Conservation (phyloP, 2,888 invertebrate species). For the Trachelus stipa region DNA sequence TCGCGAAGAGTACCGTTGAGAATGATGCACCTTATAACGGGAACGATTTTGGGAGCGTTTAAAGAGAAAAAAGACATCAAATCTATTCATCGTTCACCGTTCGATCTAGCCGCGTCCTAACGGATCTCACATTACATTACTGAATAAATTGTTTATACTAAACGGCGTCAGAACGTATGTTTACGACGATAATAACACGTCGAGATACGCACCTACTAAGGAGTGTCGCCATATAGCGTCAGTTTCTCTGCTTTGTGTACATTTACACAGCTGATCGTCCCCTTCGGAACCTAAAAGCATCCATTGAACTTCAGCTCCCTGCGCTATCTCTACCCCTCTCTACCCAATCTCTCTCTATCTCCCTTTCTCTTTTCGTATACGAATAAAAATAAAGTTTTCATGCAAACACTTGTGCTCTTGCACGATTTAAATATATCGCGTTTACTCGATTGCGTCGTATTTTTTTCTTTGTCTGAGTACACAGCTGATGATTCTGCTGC, state of each 20-base stretch:
- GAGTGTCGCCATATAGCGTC: constrained; percentile 39
- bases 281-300: not conserved
- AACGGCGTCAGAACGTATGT: not conserved
- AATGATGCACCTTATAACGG: not conserved
- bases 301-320: not conserved
- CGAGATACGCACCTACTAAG: constrained; percentile 16
- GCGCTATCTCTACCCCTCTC: not conserved
- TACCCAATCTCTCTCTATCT: not conserved
- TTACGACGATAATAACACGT: not conserved
- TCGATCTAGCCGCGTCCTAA: not conserved
- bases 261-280: constrained; percentile 37
- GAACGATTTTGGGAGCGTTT: not conserved
- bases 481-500: not conserved
- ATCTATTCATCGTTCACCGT: not conserved
- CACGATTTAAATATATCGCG: not conserved
- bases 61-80: not conserved
- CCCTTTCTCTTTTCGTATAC: not conserved
- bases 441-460: not conserved
- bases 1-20: not conserved
- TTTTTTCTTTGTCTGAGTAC: not conserved
- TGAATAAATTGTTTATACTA: not conserved
- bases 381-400: not conserved
- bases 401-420: not conserved
- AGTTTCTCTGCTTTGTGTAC: constrained; percentile 39
- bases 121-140: not conserved